These are phyloP conservation scores for Nyctibius grandis DNA, from an alignment of 2,797 vertebrate genomes.

Conservation along the genomic window DNA sequence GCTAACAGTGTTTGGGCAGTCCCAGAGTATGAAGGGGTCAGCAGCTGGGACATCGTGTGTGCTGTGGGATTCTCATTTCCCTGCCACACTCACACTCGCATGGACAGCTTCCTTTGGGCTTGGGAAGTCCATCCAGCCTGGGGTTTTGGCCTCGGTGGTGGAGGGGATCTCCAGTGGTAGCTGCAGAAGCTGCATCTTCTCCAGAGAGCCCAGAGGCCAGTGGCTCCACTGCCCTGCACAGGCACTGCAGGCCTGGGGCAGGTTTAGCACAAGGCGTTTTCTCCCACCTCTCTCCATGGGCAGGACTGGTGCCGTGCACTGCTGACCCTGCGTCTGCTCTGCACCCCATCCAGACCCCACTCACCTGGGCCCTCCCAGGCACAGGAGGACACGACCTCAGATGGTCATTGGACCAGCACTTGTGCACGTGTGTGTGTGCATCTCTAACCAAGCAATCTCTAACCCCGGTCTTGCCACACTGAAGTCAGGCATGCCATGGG, in stretches of 20 bases:
- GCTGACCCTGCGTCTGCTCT: rapidly evolving
- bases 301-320: not conserved
- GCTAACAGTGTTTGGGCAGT: not conserved
- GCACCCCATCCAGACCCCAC: not conserved
- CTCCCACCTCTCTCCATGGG: not conserved
- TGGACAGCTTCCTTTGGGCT: not conserved
- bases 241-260: rapidly evolving
- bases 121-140: not conserved
- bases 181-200: not conserved
- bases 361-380: not conserved
- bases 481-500: rapidly evolving
- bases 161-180: not conserved
- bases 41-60: not conserved
- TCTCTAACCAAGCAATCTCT: not conserved
- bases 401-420: rapidly evolving
- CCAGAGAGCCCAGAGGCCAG: not conserved
- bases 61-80: not conserved
- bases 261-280: not conserved
- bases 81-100: not conserved
- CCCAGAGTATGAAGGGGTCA: not conserved
- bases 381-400: rapidly evolving
- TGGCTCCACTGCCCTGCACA: not conserved
- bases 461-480: not conserved
- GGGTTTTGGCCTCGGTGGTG: not conserved
- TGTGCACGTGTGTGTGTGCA: not conserved